Evolutionary conservation across 2,888 invertebrate genomes (phyloP).

Genomic region (Corbicula japonica): DNA sequence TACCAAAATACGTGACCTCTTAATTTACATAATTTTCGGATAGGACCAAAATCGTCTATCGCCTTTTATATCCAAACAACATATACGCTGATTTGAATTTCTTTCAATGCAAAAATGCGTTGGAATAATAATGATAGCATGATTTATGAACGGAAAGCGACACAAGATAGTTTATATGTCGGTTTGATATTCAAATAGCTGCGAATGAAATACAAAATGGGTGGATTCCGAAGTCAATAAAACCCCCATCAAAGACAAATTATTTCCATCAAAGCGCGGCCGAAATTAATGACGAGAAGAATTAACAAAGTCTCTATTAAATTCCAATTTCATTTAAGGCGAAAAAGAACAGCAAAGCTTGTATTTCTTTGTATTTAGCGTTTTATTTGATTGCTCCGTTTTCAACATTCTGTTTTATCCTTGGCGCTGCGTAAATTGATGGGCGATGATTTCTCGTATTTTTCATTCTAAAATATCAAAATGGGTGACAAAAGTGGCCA

Average conservation of each 20-base stretch:
- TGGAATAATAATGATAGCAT: slow-evolving; percentile 40
- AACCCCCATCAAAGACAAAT: slow-evolving; percentile 65
- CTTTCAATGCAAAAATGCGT: not conserved
- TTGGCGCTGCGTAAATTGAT: slow-evolving; percentile 22
- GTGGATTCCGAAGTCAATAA: slow-evolving; percentile 52
- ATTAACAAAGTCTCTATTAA: slow-evolving; percentile 47
- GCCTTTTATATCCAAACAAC: not conserved
- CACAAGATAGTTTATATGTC: slow-evolving; percentile 28
- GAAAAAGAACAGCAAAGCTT: slow-evolving; percentile 48
- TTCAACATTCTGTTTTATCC: slow-evolving; percentile 31
- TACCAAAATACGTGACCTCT: slow-evolving; percentile 38
- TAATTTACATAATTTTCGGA: slow-evolving; percentile 58
- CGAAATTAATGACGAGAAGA: slow-evolving; percentile 51
- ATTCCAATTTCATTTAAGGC: slow-evolving; percentile 62
- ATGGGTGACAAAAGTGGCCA: slow-evolving; percentile 43
- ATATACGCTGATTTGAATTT: not conserved
- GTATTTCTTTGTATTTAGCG: slow-evolving; percentile 36
- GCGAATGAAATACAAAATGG: slow-evolving; percentile 43
- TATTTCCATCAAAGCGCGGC: slow-evolving; percentile 49
- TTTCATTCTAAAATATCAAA: slow-evolving; percentile 33
- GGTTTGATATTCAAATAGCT: slow-evolving; percentile 32
- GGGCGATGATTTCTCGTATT: slow-evolving; percentile 30
- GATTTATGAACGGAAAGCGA: slow-evolving; percentile 38
- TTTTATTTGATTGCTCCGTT: slow-evolving; percentile 50
- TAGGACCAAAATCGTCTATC: slow-evolving; percentile 26